Evolutionary conservation across 2,888 invertebrate genomes (phyloP).

Genomic region (Perizoma flavofasciatum): DNA sequence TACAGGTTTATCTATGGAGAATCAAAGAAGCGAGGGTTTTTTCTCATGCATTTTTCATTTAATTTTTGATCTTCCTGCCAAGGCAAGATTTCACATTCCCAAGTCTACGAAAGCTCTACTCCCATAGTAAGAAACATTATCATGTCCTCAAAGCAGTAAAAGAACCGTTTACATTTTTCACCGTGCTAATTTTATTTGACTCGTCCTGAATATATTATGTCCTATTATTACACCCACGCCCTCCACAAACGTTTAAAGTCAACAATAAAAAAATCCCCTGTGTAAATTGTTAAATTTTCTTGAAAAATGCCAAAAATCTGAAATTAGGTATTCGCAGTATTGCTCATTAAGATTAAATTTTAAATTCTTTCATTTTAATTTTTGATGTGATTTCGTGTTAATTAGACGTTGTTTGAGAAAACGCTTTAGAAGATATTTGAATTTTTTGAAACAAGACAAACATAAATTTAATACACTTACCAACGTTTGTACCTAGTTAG

Average conservation of each 20-base stretch:
- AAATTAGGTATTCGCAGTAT: constrained; percentile 68
- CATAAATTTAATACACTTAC: not conserved
- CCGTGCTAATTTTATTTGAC: constrained; percentile 84
- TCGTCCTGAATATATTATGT: constrained; percentile 82
- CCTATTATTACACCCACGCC: constrained; percentile 75
- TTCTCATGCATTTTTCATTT: not conserved
- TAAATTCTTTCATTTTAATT: constrained; percentile 57
- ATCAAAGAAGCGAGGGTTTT: no score
- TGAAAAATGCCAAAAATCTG: constrained; percentile 70
- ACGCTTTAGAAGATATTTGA: constrained; percentile 9
- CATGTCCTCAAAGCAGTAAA: constrained; percentile 77
- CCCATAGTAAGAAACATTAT: constrained; percentile 59
- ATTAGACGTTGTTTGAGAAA: constrained; percentile 32
- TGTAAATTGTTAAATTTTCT: constrained; percentile 76
- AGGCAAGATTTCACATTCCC: not conserved
- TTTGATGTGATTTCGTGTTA: constrained; percentile 44
- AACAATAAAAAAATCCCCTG: constrained; percentile 72
- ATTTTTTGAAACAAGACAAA: not conserved
- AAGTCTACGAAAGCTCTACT: constrained; percentile 33
- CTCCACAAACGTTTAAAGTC: constrained; percentile 73
- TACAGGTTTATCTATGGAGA: no score
- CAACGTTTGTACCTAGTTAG: no score
- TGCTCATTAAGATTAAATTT: constrained; percentile 68
- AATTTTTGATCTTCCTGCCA: not conserved
- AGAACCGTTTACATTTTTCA: constrained; percentile 82